Evolutionary conservation across 2,113 vertebrate species (phyloP).

Genomic region (Xenotilapia longispinis): DNA sequence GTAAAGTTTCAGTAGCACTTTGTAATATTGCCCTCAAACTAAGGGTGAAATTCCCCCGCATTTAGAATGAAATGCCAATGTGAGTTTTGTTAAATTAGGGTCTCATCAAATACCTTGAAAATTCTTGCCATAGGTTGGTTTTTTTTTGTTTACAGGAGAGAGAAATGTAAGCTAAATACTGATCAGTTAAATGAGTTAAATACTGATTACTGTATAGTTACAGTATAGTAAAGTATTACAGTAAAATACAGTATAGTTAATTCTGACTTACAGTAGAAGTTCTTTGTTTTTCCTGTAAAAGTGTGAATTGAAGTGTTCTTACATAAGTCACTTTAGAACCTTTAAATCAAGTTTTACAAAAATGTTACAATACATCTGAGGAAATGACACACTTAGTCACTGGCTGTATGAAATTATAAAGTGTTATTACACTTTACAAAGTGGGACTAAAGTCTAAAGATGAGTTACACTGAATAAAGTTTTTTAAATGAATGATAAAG

Average conservation of each 20-base stretch:
- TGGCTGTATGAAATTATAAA: neutral
- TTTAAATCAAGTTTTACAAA: neutral
- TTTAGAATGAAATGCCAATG: neutral
- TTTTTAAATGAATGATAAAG: neutral
- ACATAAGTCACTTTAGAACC: neutral
- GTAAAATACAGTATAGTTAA: neutral
- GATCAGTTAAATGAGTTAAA: neutral
- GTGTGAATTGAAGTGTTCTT: neutral
- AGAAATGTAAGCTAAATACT: rapidly evolving
- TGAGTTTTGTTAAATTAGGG: neutral
- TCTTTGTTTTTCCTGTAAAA: neutral
- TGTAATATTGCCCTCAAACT: neutral
- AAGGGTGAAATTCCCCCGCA: rapidly evolving
- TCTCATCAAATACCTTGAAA: neutral
- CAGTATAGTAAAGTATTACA: neutral
- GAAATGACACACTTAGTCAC: neutral
- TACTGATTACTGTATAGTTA: neutral
- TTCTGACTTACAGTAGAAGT: neutral
- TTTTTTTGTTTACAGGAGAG: neutral
- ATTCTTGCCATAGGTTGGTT: neutral
- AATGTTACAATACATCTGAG: neutral
- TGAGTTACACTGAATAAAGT: neutral
- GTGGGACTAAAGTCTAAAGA: neutral
- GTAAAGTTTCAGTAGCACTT: neutral
- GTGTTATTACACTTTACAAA: rapidly evolving